phyloP scores from a whole-genome alignment of 2,888 invertebrate species.

The Sarcophaga variegata region DNA sequence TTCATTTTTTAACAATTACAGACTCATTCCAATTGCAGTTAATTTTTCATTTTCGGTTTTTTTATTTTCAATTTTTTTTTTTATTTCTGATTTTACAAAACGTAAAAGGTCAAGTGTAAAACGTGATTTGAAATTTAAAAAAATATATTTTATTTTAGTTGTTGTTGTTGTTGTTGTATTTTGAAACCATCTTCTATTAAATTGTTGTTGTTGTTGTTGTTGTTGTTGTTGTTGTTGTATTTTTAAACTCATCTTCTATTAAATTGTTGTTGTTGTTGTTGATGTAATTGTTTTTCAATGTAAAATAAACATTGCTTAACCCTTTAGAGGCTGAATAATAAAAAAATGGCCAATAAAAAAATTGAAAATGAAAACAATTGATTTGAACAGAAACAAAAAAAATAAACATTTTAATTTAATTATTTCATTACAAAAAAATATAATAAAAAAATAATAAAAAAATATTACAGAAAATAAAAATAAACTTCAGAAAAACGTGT shows the following conservation, averaged over 20 bases:
- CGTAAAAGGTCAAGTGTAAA: constrained; percentile 63
- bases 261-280: neutral
- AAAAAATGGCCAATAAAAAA: too few species aligned
- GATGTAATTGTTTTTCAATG: neutral
- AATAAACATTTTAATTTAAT: too few species aligned
- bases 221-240: neutral
- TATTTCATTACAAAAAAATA: too few species aligned
- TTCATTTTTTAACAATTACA: constrained; percentile 5
- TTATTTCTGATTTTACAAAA: neutral
- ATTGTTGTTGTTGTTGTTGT: neutral
- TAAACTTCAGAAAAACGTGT: too few species aligned
- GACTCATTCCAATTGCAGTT: neutral
- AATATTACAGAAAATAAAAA: too few species aligned
- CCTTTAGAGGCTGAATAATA: neutral
- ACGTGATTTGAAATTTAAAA: constrained; percentile 59
- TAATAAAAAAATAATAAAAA: too few species aligned
- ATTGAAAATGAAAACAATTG: too few species aligned
- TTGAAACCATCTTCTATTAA: constrained; percentile 4
- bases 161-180: neutral
- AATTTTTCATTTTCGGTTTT: too few species aligned
- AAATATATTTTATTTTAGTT: neutral
- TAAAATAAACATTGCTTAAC: constrained; percentile 27
- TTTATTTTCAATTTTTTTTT: neutral
- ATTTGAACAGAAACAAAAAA: too few species aligned
- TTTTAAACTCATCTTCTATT: constrained; percentile 10